Percentiles rank a stretch among this genome's conserved stretches.
phyloP scores from a whole-genome alignment of 2,113 vertebrate genomes.

The Proteles cristata region DNA sequence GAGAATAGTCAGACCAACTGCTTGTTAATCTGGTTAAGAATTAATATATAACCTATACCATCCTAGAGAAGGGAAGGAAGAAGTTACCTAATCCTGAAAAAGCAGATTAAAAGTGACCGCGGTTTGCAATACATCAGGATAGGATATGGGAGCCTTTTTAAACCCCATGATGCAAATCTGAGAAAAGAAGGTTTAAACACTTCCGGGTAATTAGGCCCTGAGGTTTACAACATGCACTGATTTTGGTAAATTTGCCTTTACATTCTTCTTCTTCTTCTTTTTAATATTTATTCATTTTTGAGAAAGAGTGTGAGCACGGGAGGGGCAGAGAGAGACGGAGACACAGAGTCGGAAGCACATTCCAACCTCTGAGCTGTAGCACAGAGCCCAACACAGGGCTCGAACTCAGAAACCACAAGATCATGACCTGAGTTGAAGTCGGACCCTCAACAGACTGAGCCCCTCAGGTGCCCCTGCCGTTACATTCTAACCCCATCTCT shows the following conservation, averaged over 20 bases:
- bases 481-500: not conserved
- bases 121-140: not conserved
- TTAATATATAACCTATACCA: not conserved
- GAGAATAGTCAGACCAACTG: not conserved
- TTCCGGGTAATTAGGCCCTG: not conserved
- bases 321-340: too few relatives aligned
- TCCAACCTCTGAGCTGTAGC: too few relatives aligned
- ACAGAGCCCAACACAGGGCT: too few relatives aligned
- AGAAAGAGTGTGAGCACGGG: too few relatives aligned
- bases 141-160: not conserved
- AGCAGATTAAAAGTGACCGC: not conserved
- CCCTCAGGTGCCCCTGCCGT: not conserved
- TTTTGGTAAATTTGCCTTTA: not conserved
- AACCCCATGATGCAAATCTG: not conserved
- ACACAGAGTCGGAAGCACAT: too few relatives aligned
- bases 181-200: not conserved
- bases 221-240: accelerated
- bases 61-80: not conserved
- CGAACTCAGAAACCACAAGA: too few relatives aligned
- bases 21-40: not conserved
- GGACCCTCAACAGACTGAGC: too few relatives aligned
- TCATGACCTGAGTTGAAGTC: too few relatives aligned
- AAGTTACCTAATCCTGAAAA: not conserved
- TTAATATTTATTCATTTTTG: too few relatives aligned
- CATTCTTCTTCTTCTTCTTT: not conserved